Conservation (phyloP, 2,888 invertebrate genomes). For the Adineta ricciae region DNA sequence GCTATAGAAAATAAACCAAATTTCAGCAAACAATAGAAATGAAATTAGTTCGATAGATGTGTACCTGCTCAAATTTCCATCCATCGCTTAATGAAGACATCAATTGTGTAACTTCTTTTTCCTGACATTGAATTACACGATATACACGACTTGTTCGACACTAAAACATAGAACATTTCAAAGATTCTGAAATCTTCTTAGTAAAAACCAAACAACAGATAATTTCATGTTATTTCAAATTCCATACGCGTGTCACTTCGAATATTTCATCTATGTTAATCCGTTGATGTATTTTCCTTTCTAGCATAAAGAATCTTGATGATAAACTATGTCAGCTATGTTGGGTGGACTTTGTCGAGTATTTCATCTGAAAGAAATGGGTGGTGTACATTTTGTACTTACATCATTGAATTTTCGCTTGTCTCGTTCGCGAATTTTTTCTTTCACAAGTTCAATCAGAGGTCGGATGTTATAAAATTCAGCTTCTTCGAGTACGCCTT, state of each 20-base stretch:
- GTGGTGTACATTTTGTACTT: neutral
- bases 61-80: constrained; percentile 87
- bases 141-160: constrained; percentile 67
- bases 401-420: neutral
- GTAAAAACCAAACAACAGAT: too few species aligned
- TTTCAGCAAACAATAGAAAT: too few species aligned
- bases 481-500: constrained; percentile 92
- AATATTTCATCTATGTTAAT: too few species aligned
- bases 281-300: too few species aligned
- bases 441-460: constrained; percentile 81
- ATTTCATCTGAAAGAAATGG: too few species aligned
- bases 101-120: constrained; percentile 89
- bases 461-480: constrained; percentile 98
- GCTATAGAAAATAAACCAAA: neutral
- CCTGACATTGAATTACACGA: constrained; percentile 93
- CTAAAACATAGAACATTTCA: neutral
- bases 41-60: too few species aligned
- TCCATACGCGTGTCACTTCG: too few species aligned
- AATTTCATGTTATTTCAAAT: too few species aligned
- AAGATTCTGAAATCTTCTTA: too few species aligned
- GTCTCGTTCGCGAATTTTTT: constrained; percentile 60
- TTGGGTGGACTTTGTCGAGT: too few species aligned
- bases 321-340: too few species aligned
- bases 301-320: too few species aligned
- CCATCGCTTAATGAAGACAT: constrained; percentile 99